Evolutionary conservation across 92 coral and sea anemone genomes (phyloP).

Genomic region (Nematostella vectensis): DNA sequence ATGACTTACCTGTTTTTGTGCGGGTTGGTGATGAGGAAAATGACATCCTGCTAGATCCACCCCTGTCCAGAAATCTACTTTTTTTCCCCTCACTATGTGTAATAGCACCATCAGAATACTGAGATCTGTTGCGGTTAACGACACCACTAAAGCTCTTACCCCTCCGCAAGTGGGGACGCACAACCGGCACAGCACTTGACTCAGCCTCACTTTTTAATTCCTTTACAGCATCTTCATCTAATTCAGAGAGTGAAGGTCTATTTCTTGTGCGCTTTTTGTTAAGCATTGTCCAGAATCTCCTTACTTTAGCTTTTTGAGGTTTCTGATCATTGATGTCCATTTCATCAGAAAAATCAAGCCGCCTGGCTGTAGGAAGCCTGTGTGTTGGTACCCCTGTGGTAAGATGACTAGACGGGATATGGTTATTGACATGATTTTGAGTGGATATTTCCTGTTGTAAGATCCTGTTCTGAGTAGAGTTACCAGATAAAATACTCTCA

Average conservation of each 20-base stretch:
- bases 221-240: constrained; percentile 13
- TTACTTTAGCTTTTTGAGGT: constrained; percentile 53
- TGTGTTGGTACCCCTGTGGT: constrained; percentile 10
- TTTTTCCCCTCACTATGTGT: neutral
- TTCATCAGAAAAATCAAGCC: constrained; percentile 66
- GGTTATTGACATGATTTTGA: neutral
- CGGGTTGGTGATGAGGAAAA: neutral
- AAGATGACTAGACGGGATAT: neutral
- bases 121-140: neutral
- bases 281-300: constrained; percentile 59
- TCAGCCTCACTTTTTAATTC: constrained; percentile 15
- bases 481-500: constrained; percentile 5
- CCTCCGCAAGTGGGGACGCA: constrained; percentile 1
- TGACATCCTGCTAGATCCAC: neutral
- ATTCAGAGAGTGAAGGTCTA: constrained; percentile 14
- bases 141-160: constrained; percentile 19
- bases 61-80: neutral
- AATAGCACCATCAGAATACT: neutral
- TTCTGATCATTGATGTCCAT: constrained; percentile 41
- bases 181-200: neutral
- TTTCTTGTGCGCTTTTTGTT: constrained; percentile 49
- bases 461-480: constrained; percentile 5
- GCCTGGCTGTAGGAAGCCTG: constrained; percentile 25
- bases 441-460: constrained; percentile 10
- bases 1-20: neutral